Conservation (phyloP, 2,113 vertebrate genomes). For the Diphyllodes magnificus region DNA sequence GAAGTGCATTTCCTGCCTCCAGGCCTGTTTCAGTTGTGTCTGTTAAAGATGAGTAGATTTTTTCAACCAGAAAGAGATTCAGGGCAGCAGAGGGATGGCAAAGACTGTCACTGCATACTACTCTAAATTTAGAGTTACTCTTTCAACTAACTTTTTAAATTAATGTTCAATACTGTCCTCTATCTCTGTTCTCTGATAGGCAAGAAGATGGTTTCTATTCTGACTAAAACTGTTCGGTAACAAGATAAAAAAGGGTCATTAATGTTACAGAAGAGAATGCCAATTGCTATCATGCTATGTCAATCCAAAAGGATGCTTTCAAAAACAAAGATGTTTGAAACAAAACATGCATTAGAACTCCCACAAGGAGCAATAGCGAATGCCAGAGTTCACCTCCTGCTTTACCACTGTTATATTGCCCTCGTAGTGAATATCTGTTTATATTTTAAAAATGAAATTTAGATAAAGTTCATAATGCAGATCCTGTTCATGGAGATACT, state of each 20-base stretch:
- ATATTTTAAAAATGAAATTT: neutral
- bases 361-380: neutral
- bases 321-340: neutral
- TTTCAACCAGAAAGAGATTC: neutral
- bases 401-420: neutral
- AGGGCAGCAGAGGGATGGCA: neutral
- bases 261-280: neutral
- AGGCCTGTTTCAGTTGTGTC: neutral
- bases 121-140: neutral
- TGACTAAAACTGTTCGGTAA: neutral
- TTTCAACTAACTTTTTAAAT: neutral
- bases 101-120: neutral
- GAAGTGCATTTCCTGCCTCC: neutral
- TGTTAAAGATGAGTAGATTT: neutral
- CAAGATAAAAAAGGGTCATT: neutral
- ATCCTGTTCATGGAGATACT: neutral
- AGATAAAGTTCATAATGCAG: neutral
- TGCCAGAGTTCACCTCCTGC: neutral
- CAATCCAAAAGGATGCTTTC: neutral
- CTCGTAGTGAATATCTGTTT: neutral
- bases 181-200: neutral
- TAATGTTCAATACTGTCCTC: neutral
- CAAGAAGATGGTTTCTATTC: neutral
- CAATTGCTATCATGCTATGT: neutral
- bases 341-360: neutral